Evolutionary conservation across 2,113 vertebrate genomes (phyloP).

Genomic region (Passer domesticus): DNA sequence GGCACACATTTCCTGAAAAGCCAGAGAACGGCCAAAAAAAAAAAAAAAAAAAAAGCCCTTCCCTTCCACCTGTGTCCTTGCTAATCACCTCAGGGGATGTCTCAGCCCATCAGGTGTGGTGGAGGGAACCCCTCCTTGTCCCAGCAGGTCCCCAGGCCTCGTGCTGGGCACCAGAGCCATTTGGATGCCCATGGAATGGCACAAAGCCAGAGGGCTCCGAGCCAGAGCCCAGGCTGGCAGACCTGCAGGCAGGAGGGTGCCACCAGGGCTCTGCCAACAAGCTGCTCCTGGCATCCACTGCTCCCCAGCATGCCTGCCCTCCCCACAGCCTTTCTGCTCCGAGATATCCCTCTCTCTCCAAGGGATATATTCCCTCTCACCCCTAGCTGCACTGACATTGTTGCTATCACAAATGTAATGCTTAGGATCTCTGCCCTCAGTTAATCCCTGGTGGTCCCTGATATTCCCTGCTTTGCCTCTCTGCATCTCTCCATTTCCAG

Average conservation of each 20-base stretch:
- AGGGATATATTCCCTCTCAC: background rate
- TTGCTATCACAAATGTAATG: fast-evolving
- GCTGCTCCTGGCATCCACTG: background rate
- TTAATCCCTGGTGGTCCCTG: background rate
- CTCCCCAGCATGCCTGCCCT: background rate
- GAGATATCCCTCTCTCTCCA: background rate
- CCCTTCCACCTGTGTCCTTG: background rate
- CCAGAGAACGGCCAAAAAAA: background rate
- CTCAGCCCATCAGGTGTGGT: background rate
- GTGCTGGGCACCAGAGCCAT: background rate
- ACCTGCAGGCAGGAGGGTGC: background rate
- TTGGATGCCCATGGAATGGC: background rate
- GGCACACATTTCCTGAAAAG: background rate
- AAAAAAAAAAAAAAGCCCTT: background rate
- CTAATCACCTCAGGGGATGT: background rate
- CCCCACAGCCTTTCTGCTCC: background rate
- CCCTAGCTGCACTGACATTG: fast-evolving
- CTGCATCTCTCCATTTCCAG: background rate
- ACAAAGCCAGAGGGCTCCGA: fast-evolving
- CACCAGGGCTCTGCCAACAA: conserved; percentile 14
- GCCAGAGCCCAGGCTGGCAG: background rate
- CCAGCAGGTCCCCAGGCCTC: background rate
- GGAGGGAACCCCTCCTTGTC: background rate
- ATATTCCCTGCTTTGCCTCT: background rate
- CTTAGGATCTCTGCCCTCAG: background rate